These are phyloP conservation scores for Priocnemis perturbator DNA, from an alignment of 2,888 invertebrate species.

Conservation along the genomic window DNA sequence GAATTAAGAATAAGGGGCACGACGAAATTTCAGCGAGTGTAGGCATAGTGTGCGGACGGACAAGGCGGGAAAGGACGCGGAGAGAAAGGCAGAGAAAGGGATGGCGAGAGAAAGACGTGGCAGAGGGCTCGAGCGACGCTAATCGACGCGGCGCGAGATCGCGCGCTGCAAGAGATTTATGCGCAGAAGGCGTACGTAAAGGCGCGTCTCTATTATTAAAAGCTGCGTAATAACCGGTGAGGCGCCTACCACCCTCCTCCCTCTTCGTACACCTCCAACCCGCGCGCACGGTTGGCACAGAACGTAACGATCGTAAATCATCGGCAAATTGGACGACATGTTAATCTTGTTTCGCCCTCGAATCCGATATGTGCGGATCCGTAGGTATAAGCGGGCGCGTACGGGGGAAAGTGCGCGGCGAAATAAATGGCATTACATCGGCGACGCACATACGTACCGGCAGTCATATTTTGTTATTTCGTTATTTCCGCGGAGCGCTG, in stretches of 20 bases:
- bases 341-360: conserved; percentile 60
- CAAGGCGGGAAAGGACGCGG: background rate
- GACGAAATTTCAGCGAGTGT: too few relatives aligned
- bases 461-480: too few relatives aligned
- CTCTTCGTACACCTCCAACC: conserved; percentile 25
- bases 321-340: conserved; percentile 61
- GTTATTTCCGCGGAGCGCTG: too few relatives aligned
- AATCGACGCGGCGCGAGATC: conserved; percentile 53
- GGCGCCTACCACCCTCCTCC: conserved; percentile 8
- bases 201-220: conserved; percentile 67
- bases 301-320: conserved; percentile 63
- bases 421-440: conserved; percentile 21
- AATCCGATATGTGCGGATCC: conserved; percentile 49
- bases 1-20: too few relatives aligned
- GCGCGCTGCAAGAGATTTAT: conserved; percentile 60
- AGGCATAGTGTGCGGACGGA: too few relatives aligned
- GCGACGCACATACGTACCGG: too few relatives aligned
- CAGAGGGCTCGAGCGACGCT: conserved; percentile 28
- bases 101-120: conserved; percentile 1
- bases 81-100: conserved; percentile 1
- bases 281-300: too few relatives aligned
- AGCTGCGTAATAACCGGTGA: conserved; percentile 61
- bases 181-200: conserved; percentile 57
- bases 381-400: conserved; percentile 6
- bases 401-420: conserved; percentile 34